phyloP scores from a whole-genome alignment of 2,113 vertebrate genomes.

The Myrmecobius fasciatus region DNA sequence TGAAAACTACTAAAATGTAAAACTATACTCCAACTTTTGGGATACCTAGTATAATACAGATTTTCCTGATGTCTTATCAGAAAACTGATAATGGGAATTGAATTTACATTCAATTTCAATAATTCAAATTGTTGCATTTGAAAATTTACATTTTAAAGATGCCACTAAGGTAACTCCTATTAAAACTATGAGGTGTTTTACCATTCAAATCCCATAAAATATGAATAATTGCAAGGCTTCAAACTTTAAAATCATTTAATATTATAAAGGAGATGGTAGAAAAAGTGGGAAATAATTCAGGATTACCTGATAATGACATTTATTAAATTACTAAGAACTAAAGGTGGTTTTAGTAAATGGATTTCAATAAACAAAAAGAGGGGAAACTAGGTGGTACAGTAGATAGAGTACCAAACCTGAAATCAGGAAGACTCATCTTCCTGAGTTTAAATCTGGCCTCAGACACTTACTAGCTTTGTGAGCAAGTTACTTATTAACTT shows the following conservation, averaged over 20 bases:
- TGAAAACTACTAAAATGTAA: not conserved
- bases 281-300: not conserved
- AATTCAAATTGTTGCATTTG: not conserved
- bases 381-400: not conserved
- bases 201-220: not conserved
- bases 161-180: not conserved
- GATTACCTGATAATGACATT: not conserved
- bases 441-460: not conserved
- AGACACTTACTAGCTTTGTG: too few relatives aligned
- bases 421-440: not conserved
- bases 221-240: slow-evolving; percentile 11
- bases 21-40: not conserved
- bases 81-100: not conserved
- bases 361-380: not conserved
- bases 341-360: not conserved
- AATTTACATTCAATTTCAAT: slow-evolving; percentile 1
- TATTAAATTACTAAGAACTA: not conserved
- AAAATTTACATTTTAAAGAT: not conserved
- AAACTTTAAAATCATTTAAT: slow-evolving; percentile 23
- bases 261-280: not conserved
- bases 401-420: not conserved
- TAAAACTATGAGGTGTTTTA: not conserved
- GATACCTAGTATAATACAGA: not conserved
- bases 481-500: not conserved
- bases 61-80: slow-evolving; percentile 54